phyloP scores from a whole-genome alignment of 2,797 vertebrate genomes.

The Coregonus sp. region DNA sequence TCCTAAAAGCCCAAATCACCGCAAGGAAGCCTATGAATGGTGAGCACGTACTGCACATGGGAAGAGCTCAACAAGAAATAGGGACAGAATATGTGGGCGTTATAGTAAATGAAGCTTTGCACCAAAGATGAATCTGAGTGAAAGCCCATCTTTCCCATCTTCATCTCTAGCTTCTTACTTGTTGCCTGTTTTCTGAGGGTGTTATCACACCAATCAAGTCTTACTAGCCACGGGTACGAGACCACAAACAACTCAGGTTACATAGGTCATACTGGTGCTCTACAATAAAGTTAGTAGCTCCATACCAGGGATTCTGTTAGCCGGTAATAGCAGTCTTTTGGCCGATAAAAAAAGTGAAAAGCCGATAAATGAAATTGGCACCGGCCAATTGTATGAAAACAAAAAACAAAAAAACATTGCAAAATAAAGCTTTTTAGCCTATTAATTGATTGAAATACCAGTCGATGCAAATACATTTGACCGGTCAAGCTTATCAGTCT shows the following conservation, averaged over 20 bases:
- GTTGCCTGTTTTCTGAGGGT: neutral
- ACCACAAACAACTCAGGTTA: neutral
- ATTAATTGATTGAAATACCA: too few species aligned
- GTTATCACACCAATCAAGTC: neutral
- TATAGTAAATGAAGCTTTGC: neutral
- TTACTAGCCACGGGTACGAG: neutral
- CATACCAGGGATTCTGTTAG: too few species aligned
- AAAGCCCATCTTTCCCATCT: neutral
- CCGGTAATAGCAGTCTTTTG: too few species aligned
- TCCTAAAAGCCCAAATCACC: too few species aligned
- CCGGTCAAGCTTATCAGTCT: too few species aligned
- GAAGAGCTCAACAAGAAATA: neutral
- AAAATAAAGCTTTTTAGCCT: too few species aligned
- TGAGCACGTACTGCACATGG: neutral
- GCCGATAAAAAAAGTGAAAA: too few species aligned
- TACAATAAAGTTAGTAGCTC: neutral
- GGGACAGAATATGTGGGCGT: neutral
- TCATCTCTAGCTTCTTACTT: neutral
- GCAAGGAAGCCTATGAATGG: too few species aligned
- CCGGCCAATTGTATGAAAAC: too few species aligned
- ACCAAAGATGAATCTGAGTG: neutral
- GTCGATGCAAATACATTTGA: too few species aligned
- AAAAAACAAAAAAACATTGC: too few species aligned
- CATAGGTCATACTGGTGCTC: neutral
- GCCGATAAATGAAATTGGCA: too few species aligned